Evolutionary conservation across 2,113 vertebrate species (phyloP).

Genomic region (Hylia prasina): DNA sequence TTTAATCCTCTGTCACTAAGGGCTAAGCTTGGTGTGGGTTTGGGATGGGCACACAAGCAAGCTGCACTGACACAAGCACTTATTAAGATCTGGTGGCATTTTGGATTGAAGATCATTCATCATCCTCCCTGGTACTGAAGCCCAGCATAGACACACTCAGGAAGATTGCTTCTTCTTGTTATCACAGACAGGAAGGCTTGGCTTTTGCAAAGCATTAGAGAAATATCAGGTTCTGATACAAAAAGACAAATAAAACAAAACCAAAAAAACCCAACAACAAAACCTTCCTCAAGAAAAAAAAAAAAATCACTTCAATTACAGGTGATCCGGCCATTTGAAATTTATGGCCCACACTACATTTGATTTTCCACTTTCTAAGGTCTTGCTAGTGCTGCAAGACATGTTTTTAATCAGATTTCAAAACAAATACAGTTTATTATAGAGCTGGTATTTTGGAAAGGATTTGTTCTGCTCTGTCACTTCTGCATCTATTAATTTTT

Average conservation of each 20-base stretch:
- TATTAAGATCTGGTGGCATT: not conserved
- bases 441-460: not conserved
- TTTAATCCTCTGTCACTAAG: not conserved
- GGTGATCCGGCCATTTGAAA: not conserved
- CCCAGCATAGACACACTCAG: not conserved
- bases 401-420: slow-evolving; percentile 38
- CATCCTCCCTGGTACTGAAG: not conserved
- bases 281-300: not conserved
- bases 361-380: not conserved
- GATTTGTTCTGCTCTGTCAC: slow-evolving; percentile 34
- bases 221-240: not conserved
- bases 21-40: not conserved
- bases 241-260: not conserved
- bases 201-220: not conserved
- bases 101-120: not conserved
- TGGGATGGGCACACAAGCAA: not conserved
- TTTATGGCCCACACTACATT: not conserved
- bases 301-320: not conserved
- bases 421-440: slow-evolving; percentile 5
- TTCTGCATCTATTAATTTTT: not conserved
- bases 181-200: not conserved
- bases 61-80: not conserved
- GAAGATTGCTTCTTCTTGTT: not conserved
- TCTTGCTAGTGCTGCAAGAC: slow-evolving; percentile 20
- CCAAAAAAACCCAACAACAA: not conserved